phyloP scores from a whole-genome alignment of 2,888 invertebrate species.

The Branchinecta sandiegonensis region DNA sequence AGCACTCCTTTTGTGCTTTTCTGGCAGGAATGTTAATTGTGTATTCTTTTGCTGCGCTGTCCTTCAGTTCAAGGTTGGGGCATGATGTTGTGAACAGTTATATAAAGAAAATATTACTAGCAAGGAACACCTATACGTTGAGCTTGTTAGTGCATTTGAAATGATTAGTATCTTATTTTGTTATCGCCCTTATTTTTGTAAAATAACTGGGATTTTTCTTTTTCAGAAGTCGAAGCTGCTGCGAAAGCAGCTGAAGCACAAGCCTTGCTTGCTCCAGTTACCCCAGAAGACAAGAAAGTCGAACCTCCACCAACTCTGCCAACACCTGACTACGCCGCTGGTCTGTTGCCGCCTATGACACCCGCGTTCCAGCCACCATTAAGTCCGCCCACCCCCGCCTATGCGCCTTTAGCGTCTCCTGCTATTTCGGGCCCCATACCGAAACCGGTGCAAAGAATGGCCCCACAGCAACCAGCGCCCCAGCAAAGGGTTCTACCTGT shows the following conservation, averaged over 20 bases:
- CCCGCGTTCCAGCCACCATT: conserved; percentile 26
- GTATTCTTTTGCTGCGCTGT: too few relatives aligned
- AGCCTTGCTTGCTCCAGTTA: conserved; percentile 25
- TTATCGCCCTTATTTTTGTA: too few relatives aligned
- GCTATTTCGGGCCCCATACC: conserved; percentile 29
- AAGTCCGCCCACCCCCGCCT: conserved; percentile 31
- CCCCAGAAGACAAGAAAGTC: conserved; percentile 29
- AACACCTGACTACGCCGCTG: conserved; percentile 72
- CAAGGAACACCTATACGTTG: too few relatives aligned
- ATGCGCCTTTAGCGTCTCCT: conserved; percentile 33
- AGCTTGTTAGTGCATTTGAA: too few relatives aligned
- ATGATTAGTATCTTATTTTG: too few relatives aligned
- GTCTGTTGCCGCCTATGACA: conserved; percentile 42
- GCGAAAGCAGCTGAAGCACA: conserved; percentile 31
- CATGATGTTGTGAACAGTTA: too few relatives aligned
- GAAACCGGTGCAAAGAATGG: conserved; percentile 28
- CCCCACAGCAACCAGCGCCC: conserved; percentile 33
- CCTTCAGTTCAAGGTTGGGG: too few relatives aligned
- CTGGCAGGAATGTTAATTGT: too few relatives aligned
- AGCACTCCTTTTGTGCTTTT: too few relatives aligned
- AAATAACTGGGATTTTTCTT: background rate
- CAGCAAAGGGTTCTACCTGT: conserved; percentile 26
- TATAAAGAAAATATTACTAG: too few relatives aligned
- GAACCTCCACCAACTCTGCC: conserved; percentile 30
- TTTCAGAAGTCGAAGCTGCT: conserved; percentile 44